Evolutionary conservation across 30 jellyfish, hydroid and myxozoan genomes (phyloP).

Genomic region (Hydractinia echinata): DNA sequence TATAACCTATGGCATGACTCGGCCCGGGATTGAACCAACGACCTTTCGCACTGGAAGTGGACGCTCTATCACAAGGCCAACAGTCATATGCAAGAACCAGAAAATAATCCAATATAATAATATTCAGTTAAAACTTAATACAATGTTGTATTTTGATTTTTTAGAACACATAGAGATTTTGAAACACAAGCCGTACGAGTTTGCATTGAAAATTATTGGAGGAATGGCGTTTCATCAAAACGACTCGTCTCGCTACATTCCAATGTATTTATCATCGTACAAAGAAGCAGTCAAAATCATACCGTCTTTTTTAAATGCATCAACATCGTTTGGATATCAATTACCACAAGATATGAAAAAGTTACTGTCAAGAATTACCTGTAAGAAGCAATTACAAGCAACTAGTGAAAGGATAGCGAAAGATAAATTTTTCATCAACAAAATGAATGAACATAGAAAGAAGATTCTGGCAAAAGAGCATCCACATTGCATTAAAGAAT

Average conservation of each 20-base stretch:
- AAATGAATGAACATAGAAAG: conserved; percentile 2
- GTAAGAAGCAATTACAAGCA: background rate
- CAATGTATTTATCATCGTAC: conserved; percentile 14
- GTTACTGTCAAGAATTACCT: background rate
- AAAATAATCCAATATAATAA: too few species aligned
- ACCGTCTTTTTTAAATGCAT: conserved; percentile 25
- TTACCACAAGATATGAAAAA: conserved; percentile 19
- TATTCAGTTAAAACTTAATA: too few species aligned
- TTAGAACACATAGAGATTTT: background rate
- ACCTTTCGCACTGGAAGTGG: too few species aligned
- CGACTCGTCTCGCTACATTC: conserved; percentile 26
- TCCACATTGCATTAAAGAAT: background rate
- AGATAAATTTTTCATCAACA: background rate
- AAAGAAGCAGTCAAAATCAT: background rate
- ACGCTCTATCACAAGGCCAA: too few species aligned
- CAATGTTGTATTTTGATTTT: too few species aligned
- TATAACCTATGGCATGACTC: too few species aligned
- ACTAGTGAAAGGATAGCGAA: conserved; percentile 1
- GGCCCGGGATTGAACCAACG: too few species aligned
- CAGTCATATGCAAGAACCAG: too few species aligned
- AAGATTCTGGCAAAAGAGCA: conserved; percentile 4
- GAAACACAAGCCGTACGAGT: conserved; percentile 41
- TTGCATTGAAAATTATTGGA: conserved; percentile 22
- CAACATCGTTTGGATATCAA: conserved; percentile 5
- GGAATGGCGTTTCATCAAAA: conserved; percentile 27